Evolutionary conservation across 2,888 invertebrate genomes (phyloP).

Genomic region (Cephus runcator): DNA sequence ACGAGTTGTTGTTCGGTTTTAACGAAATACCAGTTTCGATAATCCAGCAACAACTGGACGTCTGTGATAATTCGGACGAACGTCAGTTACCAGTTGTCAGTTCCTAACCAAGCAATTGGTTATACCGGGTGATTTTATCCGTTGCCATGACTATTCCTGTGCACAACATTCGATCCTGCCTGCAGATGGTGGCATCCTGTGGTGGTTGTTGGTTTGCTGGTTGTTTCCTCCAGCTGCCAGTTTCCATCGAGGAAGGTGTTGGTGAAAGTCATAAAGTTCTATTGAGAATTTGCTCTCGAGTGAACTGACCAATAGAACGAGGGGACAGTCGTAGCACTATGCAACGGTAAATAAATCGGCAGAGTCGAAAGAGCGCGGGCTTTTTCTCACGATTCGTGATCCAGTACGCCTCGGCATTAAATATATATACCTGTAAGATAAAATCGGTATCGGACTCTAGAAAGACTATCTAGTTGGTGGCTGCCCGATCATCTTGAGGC

Average conservation of each 20-base stretch:
- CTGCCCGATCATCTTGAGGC: neutral
- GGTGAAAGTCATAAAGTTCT: neutral
- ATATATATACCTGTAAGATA: neutral
- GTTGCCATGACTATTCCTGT: neutral
- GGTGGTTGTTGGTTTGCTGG: neutral
- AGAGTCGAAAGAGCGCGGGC: neutral
- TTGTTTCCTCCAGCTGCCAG: neutral
- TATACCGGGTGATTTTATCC: neutral
- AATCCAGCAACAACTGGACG: neutral
- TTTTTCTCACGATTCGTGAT: neutral
- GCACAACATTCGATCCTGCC: neutral
- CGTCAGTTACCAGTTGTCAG: neutral
- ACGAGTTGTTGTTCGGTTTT: neutral
- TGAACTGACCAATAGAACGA: neutral
- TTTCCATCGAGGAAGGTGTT: neutral
- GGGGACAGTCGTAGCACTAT: neutral
- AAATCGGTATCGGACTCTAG: neutral
- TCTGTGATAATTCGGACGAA: neutral
- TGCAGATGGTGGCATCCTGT: neutral
- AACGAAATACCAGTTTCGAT: neutral
- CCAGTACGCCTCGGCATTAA: neutral
- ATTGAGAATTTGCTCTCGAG: neutral
- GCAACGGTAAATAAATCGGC: neutral
- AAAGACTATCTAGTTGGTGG: neutral
- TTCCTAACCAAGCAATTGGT: neutral